Conservation (phyloP, 92 coral and sea anemone species). For the Pocillopora meandrina region DNA sequence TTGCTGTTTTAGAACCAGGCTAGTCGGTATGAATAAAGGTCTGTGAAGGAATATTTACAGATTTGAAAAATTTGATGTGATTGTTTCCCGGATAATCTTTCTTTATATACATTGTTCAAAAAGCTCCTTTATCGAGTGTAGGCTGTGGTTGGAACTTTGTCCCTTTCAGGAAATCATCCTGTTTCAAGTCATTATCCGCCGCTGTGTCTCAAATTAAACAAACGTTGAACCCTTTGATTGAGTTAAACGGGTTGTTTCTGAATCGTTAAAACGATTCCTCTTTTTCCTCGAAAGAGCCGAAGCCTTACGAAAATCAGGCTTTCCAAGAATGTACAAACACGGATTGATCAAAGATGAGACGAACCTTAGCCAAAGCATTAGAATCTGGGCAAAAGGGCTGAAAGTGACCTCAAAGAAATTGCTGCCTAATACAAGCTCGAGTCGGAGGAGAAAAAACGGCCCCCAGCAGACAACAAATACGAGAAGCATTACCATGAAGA, state of each 20-base stretch:
- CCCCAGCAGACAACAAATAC: constrained; percentile 67
- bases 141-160: too few species aligned
- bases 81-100: too few species aligned
- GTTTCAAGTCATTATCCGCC: not conserved
- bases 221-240: constrained; percentile 4
- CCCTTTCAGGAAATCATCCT: not conserved
- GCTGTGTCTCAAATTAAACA: not conserved
- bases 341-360: constrained; percentile 72
- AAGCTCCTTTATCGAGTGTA: too few species aligned
- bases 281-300: constrained; percentile 20
- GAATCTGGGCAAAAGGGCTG: not conserved
- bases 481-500: constrained; percentile 64
- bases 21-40: too few species aligned
- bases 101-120: too few species aligned
- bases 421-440: constrained; percentile 51
- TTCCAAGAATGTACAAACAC: constrained; percentile 65
- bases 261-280: not conserved
- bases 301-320: constrained; percentile 75
- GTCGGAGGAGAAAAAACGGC: constrained; percentile 52
- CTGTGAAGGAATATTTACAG: too few species aligned
- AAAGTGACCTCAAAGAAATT: constrained; percentile 38
- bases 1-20: too few species aligned
- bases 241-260: constrained; percentile 7
- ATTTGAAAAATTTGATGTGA: too few species aligned
- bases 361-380: constrained; percentile 52